Evolutionary conservation across 53 echinoderm and acorn worm genomes (phyloP), one percentile per base, ranked within the genome.

Genomic region (Mesocentrotus franciscanus): DNA sequence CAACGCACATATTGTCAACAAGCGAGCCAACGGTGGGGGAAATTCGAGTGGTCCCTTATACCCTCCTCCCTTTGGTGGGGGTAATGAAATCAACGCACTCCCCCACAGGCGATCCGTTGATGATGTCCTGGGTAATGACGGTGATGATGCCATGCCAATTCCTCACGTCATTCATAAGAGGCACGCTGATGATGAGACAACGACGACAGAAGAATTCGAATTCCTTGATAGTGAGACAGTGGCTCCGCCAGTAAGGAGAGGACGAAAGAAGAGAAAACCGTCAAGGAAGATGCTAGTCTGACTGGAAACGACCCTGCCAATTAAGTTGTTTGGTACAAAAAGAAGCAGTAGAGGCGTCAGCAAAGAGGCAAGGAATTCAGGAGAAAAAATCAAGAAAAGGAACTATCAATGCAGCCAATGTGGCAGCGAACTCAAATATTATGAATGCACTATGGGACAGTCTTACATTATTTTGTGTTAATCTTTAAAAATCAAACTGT

Each of bases 91-190:
- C 22, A 81, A 81, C 49, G 42, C 84, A 20, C 22, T 84, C 9
- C 84, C 84, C 9, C 84, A 55, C 22, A 84, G 55, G 84, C 84
- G 84, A 39, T 84, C 84, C 42, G 84, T 84, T 17, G 84, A 84
- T 9, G 55, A 24, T 49, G 49, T 49, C 84, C 24, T 84, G 22
- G 55, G 42, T 1, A 16, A 84, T 24, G 55, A 49, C 22, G 84
- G 9, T 17, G 49, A 42, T 8, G 84, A 20, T 64, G 20, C 0
- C 42, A 84, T 84, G 84, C 55, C 84, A 55, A 84, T 84, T 10
- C 49, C 24, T 84, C 84, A 84, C 10, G 42, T 84, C 20, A 22
- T 84, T 55, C 39, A 55, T 17, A 84, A 84, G 84, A 84, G 84
- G 84, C 17, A 81, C 36, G 18, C 81, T 0, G 39, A 39, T 39